These are phyloP conservation scores for Rhinichthys osculus DNA, from an alignment of 2,797 vertebrate species.

Conservation along the genomic window DNA sequence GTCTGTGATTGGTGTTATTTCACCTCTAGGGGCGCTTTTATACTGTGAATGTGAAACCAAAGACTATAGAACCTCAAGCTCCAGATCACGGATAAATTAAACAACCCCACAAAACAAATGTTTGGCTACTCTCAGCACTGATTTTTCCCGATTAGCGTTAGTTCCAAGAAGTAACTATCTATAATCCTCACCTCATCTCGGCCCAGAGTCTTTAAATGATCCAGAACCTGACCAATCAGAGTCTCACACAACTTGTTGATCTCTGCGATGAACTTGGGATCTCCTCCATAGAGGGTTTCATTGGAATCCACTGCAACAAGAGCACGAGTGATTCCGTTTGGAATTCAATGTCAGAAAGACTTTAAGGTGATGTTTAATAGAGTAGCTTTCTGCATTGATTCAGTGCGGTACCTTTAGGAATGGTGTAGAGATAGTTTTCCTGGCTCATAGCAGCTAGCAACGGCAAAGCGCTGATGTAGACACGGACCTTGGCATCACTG, in stretches of 20 bases:
- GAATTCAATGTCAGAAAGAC: not conserved
- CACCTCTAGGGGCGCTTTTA: not conserved
- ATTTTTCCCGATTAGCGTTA: not conserved
- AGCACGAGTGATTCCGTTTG: not conserved
- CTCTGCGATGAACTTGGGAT: conserved; percentile 93
- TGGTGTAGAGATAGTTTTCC: conserved; percentile 89
- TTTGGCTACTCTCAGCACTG: not conserved
- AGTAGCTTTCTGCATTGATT: not conserved
- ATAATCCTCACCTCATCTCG: conserved; percentile 85
- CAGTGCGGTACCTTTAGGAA: conserved; percentile 87
- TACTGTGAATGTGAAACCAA: not conserved
- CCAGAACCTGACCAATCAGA: conserved; percentile 91
- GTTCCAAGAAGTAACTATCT: no score
- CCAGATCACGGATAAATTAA: not conserved
- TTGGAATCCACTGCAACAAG: conserved; percentile 90
- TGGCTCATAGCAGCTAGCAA: conserved; percentile 94
- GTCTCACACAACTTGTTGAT: conserved; percentile 94
- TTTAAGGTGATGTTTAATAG: not conserved
- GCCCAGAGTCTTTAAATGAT: conserved; percentile 90
- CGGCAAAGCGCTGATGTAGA: conserved; percentile 90
- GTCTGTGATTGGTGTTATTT: no score
- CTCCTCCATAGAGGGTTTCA: conserved; percentile 94
- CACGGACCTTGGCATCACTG: conserved; percentile 89
- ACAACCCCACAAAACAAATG: not conserved
- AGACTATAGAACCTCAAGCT: not conserved